Conservation (phyloP, 2,797 vertebrate genomes). For the Hemibagrus guttatus region DNA sequence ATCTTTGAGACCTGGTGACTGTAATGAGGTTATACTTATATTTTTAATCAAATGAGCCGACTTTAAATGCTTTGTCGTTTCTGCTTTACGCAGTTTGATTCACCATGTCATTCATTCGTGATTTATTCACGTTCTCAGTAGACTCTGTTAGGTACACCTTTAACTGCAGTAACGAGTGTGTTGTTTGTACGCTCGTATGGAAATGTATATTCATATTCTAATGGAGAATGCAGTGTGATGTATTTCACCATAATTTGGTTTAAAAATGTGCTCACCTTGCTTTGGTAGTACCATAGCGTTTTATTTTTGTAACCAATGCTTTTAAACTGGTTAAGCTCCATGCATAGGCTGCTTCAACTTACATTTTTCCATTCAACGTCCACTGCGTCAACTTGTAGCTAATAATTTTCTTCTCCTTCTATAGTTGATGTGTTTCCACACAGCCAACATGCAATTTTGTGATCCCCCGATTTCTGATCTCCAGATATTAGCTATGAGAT, state of each 20-base stretch:
- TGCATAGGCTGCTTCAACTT: not conserved
- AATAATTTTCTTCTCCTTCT: not conserved
- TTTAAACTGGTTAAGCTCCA: not conserved
- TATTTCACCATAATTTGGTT: not conserved
- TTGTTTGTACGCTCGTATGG: not conserved
- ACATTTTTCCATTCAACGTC: not conserved
- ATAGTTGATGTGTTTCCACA: not conserved
- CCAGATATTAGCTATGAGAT: not conserved
- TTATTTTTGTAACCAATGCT: not conserved
- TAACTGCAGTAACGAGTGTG: not conserved
- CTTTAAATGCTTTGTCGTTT: not conserved
- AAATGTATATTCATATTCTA: not conserved
- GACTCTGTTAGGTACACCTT: not conserved
- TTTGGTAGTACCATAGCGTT: not conserved
- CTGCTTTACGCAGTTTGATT: not conserved
- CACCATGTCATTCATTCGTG: not conserved
- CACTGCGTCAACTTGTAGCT: not conserved
- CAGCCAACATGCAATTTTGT: not conserved
- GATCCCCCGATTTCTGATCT: not conserved
- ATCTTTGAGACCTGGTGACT: conserved; percentile 26
- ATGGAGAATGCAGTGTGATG: not conserved
- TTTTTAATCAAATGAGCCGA: conserved; percentile 37
- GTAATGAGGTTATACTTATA: conserved; percentile 13
- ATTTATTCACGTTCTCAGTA: not conserved
- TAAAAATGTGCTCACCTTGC: not conserved